Conservation (phyloP, 2,888 invertebrate genomes). For the Ornithoptera priamus region DNA sequence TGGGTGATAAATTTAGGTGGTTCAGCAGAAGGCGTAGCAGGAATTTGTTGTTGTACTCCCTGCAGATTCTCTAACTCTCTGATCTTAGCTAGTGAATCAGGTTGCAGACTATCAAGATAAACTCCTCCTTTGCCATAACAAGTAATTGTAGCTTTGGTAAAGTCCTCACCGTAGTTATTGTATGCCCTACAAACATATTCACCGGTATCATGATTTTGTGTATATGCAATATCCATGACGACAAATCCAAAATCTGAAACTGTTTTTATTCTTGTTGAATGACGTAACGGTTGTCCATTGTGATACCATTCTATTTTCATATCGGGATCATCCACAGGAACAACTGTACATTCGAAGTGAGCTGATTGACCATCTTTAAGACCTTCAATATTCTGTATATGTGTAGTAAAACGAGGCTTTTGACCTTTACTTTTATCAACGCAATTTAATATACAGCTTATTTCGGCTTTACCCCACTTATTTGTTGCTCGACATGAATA, state of each 20-base stretch:
- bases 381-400: constrained; percentile 89
- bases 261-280: constrained; percentile 94
- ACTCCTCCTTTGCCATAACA: constrained; percentile 93
- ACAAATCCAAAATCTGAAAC: constrained; percentile 98
- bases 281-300: constrained; percentile 93
- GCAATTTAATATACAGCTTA: constrained; percentile 89
- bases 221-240: constrained; percentile 95
- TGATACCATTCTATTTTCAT: constrained; percentile 98
- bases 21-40: constrained; percentile 84
- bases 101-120: constrained; percentile 93
- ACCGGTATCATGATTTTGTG: constrained; percentile 95
- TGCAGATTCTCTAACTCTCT: constrained; percentile 89
- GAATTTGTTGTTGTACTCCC: constrained; percentile 83
- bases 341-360: constrained; percentile 96
- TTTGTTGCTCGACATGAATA: constrained; percentile 95
- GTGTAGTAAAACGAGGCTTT: constrained; percentile 93
- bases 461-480: constrained; percentile 93
- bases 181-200: constrained; percentile 96
- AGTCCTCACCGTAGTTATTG: constrained; percentile 95
- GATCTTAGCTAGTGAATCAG: constrained; percentile 93
- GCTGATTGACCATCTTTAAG: constrained; percentile 96
- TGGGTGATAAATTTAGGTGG: constrained; percentile 95
- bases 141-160: constrained; percentile 90
- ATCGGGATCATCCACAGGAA: constrained; percentile 96
- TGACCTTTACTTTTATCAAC: constrained; percentile 92